Evolutionary conservation across 1,140 invertebrate genomes (phyloP).

Genomic region (Solen grandis): DNA sequence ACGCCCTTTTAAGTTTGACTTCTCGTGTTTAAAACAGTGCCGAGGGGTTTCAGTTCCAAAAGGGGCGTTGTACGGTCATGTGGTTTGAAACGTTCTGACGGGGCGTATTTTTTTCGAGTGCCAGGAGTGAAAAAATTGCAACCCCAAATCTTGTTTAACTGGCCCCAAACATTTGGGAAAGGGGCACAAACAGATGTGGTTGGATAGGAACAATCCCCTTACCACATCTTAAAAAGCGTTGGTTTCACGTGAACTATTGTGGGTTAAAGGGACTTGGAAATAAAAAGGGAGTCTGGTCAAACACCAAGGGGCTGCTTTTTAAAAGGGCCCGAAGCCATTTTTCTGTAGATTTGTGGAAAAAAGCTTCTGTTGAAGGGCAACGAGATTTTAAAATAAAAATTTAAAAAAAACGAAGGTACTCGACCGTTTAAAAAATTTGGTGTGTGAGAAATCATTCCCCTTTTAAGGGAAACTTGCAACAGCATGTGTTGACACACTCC

Average conservation of each 20-base stretch:
- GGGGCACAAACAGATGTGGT: conserved; percentile 15
- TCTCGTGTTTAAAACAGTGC: too few species aligned
- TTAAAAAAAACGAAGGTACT: neutral
- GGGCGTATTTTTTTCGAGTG: conserved; percentile 22
- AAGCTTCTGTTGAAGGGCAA: conserved; percentile 20
- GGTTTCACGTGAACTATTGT: conserved; percentile 12
- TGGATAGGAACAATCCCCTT: neutral
- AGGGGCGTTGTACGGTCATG: too few species aligned
- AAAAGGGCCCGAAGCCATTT: conserved; percentile 19
- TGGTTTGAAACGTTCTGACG: neutral
- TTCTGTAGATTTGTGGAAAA: conserved; percentile 22
- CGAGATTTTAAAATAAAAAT: conserved; percentile 1
- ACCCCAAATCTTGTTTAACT: neutral
- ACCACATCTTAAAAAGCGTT: neutral
- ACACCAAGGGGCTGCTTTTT: conserved; percentile 19
- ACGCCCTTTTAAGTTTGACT: too few species aligned
- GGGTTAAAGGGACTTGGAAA: conserved; percentile 6
- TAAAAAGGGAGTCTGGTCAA: conserved; percentile 31
- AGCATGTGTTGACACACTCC: conserved; percentile 24
- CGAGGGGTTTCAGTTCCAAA: too few species aligned
- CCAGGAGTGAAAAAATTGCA: conserved; percentile 13
- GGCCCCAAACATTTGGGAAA: conserved; percentile 17
- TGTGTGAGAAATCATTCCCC: conserved; percentile 16
- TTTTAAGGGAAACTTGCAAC: conserved; percentile 34
- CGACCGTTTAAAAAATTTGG: neutral